Evolutionary conservation across 2,888 invertebrate species (phyloP).

Genomic region (Spialia ferax): DNA sequence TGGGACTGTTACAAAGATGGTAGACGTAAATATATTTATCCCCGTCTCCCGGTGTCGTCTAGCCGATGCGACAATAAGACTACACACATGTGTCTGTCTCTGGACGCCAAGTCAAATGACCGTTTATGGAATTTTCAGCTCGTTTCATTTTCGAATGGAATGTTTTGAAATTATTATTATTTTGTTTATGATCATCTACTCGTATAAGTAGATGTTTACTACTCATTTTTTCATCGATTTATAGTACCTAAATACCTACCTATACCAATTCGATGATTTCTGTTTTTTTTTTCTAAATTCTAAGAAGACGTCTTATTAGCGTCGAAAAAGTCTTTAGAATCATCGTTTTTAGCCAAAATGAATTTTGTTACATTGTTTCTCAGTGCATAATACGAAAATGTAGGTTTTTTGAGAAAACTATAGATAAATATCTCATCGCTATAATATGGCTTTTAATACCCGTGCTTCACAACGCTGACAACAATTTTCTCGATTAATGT

Average conservation of each 20-base stretch:
- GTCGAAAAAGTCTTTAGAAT: too few species aligned
- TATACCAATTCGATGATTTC: too few species aligned
- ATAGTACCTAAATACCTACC: too few species aligned
- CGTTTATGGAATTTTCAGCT: slow-evolving; percentile 55
- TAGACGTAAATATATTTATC: slow-evolving; percentile 34
- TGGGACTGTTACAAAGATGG: slow-evolving; percentile 23
- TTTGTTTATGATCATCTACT: too few species aligned
- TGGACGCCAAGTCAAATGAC: slow-evolving; percentile 54
- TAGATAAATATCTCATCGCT: too few species aligned
- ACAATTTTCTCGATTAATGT: slow-evolving; percentile 32
- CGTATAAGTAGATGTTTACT: too few species aligned
- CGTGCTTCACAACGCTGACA: slow-evolving; percentile 10
- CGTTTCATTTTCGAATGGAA: slow-evolving; percentile 3
- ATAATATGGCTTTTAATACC: background rate
- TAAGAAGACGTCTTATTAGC: too few species aligned
- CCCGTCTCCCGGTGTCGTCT: slow-evolving; percentile 30
- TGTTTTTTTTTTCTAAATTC: too few species aligned
- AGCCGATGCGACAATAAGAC: slow-evolving; percentile 44
- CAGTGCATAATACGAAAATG: background rate
- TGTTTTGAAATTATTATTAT: background rate
- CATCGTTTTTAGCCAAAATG: too few species aligned
- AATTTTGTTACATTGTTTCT: too few species aligned
- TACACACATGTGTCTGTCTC: slow-evolving; percentile 40
- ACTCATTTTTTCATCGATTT: too few species aligned
- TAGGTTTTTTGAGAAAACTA: background rate